These are phyloP conservation scores for Drosophila helvetica DNA, from an alignment of 2,888 invertebrate species.

Conservation along the genomic window DNA sequence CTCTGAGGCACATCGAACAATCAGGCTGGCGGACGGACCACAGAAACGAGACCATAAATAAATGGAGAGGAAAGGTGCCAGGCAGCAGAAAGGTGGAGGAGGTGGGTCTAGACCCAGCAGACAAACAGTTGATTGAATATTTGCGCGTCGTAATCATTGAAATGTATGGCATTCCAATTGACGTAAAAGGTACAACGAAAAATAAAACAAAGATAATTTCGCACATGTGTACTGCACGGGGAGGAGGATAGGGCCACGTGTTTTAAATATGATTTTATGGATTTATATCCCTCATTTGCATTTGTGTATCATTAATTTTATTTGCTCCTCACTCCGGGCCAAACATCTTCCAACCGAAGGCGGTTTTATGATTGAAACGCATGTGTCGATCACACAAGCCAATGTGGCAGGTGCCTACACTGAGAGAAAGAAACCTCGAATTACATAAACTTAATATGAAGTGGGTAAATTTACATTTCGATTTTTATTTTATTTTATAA, in stretches of 20 bases:
- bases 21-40: conserved; percentile 9
- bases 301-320: conserved; percentile 49
- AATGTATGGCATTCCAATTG: conserved; percentile 49
- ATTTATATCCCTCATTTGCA: conserved; percentile 42
- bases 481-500: too few species aligned
- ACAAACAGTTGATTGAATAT: conserved; percentile 53
- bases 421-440: not conserved
- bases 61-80: conserved; percentile 2
- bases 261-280: conserved; percentile 46
- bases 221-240: conserved; percentile 12
- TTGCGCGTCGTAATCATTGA: conserved; percentile 48
- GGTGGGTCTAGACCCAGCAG: conserved; percentile 3
- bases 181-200: conserved; percentile 37
- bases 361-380: conserved; percentile 18
- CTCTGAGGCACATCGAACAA: conserved; percentile 23
- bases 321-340: conserved; percentile 1
- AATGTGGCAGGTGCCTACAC: not conserved
- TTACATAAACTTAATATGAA: too few species aligned
- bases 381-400: not conserved
- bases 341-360: conserved; percentile 2
- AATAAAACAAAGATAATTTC: not conserved
- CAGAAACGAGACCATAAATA: conserved; percentile 21
- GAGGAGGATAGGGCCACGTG: conserved; percentile 37
- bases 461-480: too few species aligned
- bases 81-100: not conserved